phyloP scores from a whole-genome alignment of 2,888 invertebrate genomes.

The Tiphia femorata region DNA sequence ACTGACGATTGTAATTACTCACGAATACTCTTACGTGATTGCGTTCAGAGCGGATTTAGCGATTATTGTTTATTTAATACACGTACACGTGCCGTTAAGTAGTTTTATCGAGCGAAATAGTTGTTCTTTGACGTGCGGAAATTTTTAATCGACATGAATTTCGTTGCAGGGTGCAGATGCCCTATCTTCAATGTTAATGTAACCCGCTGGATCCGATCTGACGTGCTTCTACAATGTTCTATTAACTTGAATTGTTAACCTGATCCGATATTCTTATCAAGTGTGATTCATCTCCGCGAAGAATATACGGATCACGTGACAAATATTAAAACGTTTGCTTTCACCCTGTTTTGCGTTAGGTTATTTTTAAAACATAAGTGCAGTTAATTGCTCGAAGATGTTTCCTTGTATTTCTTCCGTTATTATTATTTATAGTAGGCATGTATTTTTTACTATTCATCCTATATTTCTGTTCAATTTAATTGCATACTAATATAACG shows the following conservation, averaged over 20 bases:
- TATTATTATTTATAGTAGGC: too few species aligned
- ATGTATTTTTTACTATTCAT: too few species aligned
- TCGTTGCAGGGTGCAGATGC: too few species aligned
- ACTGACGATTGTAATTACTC: slow-evolving; percentile 22
- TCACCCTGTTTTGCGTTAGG: slow-evolving; percentile 4
- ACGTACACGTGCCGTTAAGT: too few species aligned
- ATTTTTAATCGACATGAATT: too few species aligned
- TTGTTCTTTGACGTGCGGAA: too few species aligned
- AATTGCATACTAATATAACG: too few species aligned
- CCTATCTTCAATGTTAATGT: too few species aligned
- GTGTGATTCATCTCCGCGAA: slow-evolving; percentile 9
- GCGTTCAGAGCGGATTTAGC: slow-evolving; percentile 33
- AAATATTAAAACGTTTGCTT: slow-evolving; percentile 5
- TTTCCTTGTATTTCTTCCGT: too few species aligned
- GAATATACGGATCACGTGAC: slow-evolving; percentile 54
- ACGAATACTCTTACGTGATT: slow-evolving; percentile 2
- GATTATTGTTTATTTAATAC: too few species aligned
- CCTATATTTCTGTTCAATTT: too few species aligned
- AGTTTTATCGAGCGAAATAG: too few species aligned
- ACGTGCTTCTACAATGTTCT: slow-evolving; percentile 22
- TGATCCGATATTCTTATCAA: slow-evolving; percentile 51
- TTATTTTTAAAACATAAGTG: not conserved
- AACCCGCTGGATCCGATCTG: slow-evolving; percentile 25
- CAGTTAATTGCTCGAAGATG: not conserved
- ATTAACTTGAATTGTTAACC: slow-evolving; percentile 43